A percentile compares a stretch with the other conserved stretches of the same genome.
phyloP scores from a whole-genome alignment of 2,113 vertebrate genomes.

The Australoheros scitulus region DNA sequence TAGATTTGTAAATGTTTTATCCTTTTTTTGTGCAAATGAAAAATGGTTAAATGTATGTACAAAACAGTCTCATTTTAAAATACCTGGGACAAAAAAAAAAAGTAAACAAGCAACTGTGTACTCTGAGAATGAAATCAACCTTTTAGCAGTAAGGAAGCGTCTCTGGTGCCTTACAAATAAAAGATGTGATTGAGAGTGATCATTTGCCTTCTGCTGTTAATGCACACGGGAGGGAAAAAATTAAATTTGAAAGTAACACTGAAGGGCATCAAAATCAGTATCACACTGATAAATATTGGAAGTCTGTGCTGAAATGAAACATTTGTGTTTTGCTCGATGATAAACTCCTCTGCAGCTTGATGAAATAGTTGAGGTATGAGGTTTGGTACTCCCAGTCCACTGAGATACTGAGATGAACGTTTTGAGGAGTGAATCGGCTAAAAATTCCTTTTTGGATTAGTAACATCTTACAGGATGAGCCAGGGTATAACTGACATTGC shows the following conservation, averaged over 20 bases:
- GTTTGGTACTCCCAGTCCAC: not conserved
- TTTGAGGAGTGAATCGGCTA: not conserved
- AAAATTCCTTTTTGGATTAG: not conserved
- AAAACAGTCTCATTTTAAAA: conserved; percentile 73
- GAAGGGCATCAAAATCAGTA: not conserved
- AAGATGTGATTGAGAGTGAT: conserved; percentile 77
- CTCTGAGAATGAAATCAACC: conserved; percentile 77
- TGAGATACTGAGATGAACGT: not conserved
- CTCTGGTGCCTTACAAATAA: conserved; percentile 88
- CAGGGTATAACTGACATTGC: not conserved
- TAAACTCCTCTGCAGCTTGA: not conserved
- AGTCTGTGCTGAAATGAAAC: not conserved
- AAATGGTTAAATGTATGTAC: conserved; percentile 75
- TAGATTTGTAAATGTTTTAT: conserved; percentile 77
- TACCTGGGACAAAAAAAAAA: conserved; percentile 54
- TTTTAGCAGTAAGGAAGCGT: conserved; percentile 86
- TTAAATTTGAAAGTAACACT: not conserved
- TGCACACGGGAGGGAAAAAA: not conserved
- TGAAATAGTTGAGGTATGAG: not conserved
- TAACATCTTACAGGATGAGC: not conserved
- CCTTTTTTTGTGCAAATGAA: conserved; percentile 70
- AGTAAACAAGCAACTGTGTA: conserved; percentile 76
- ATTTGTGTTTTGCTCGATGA: not conserved
- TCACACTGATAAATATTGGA: not conserved
- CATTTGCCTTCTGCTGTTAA: conserved; percentile 13